These are phyloP conservation scores for Conchocele bisecta DNA, from an alignment of 2,888 invertebrate genomes.

Conservation along the genomic window DNA sequence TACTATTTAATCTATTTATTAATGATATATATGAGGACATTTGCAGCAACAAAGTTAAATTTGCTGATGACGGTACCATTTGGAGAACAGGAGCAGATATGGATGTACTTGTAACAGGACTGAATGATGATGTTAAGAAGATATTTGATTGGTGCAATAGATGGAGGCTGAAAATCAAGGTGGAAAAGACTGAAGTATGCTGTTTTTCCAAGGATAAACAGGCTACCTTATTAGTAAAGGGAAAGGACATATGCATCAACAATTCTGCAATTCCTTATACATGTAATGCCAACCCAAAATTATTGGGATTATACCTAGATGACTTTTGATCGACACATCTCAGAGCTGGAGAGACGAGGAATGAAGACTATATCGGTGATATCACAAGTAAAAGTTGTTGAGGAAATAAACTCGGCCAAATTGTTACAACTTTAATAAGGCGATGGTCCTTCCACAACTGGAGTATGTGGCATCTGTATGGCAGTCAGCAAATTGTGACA, in stretches of 20 bases:
- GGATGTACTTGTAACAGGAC: not conserved
- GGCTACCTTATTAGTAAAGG: not conserved
- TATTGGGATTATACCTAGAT: not conserved
- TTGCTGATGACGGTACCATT: slow-evolving; percentile 16
- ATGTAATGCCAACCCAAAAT: not conserved
- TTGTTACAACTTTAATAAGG: not conserved
- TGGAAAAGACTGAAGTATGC: slow-evolving; percentile 8
- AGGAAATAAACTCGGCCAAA: not conserved
- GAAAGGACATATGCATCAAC: too few relatives aligned
- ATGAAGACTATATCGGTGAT: not conserved
- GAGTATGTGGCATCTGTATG: not conserved
- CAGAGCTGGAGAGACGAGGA: not conserved
- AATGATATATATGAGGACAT: slow-evolving; percentile 2
- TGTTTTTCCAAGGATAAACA: not conserved
- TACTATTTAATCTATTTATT: slow-evolving; percentile 1
- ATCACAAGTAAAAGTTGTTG: not conserved
- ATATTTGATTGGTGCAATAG: not conserved
- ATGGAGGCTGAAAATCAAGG: slow-evolving; percentile 3
- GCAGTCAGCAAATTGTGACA: not conserved
- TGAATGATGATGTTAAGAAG: not conserved
- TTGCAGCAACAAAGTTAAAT: slow-evolving; percentile 3
- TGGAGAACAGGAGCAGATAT: not conserved
- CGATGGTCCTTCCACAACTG: not conserved
- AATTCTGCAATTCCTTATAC: too few relatives aligned
- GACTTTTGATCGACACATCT: not conserved